Evolutionary conservation across 2,797 vertebrate genomes (phyloP).

Genomic region (Aeoliscus strigatus): DNA sequence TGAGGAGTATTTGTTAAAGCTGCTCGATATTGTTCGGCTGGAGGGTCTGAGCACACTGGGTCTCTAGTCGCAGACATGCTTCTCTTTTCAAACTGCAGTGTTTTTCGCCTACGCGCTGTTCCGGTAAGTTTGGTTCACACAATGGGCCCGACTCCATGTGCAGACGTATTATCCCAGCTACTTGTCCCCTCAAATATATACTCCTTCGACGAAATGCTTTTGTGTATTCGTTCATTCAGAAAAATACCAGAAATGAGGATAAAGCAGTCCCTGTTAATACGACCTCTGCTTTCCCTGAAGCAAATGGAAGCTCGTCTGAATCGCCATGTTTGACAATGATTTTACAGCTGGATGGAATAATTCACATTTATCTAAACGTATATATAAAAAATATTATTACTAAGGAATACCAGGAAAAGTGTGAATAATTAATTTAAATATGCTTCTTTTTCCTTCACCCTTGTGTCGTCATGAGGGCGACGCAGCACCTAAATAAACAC

Average conservation of each 20-base stretch:
- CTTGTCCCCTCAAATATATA: slow-evolving; percentile 5
- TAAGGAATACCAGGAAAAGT: neutral
- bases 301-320: no score
- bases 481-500: neutral
- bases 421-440: slow-evolving; percentile 7
- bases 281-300: no score
- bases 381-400: no score
- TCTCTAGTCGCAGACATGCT: slow-evolving; percentile 71
- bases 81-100: slow-evolving; percentile 73
- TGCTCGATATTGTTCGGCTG: slow-evolving; percentile 40
- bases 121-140: slow-evolving; percentile 82
- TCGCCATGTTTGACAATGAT: no score
- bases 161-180: slow-evolving; percentile 58
- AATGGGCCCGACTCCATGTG: slow-evolving; percentile 63
- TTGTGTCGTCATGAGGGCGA: neutral
- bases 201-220: slow-evolving; percentile 1
- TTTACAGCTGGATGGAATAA: no score
- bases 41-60: slow-evolving; percentile 62
- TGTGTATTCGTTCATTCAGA: no score
- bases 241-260: no score
- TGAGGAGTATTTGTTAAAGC: slow-evolving; percentile 36
- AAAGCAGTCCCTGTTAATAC: no score
- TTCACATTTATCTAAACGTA: no score
- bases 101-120: slow-evolving; percentile 81
- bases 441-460: neutral